Evolutionary conservation across 2,113 vertebrate genomes (phyloP), one percentile per base, ranked within the genome.

Genomic region (Myiozetetes cayanensis): DNA sequence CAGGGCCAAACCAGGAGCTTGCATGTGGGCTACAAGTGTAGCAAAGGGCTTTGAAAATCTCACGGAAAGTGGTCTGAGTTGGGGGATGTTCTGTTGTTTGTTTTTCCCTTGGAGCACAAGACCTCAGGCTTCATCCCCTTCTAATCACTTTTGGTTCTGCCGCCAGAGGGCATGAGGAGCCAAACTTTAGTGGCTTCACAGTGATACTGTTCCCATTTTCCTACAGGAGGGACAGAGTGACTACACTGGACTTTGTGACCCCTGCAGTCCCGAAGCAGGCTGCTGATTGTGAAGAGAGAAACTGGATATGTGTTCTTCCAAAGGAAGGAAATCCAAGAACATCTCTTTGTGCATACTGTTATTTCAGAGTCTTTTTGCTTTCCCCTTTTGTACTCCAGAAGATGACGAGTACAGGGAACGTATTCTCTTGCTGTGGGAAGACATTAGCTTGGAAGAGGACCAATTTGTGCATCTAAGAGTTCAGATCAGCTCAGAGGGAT

Each of bases 131-230:
- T 31, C 41, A 47, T 1, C 19, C 35, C 2, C 6, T 55, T 14
- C 9, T 6, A 31, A 25, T 6, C 17, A 1, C 17, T 55, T 37
- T 7, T 19, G 59, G 3, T 53, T 44, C 81, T 58, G n/a, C 65
- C 22, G 12, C 77, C 65, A 94, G 90, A 91, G 74, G 65, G 61
- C 74, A 78, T 4, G 28, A 87, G 43, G 67, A 87, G 25, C 59
- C 65, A 85, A 74, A 87, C 13, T 81, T 84, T 24, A 33, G 15
- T n/a, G 72, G 10, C 7, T 87, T 17, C 27, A 1, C 14, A 9
- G 21, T 0, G 1, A 21, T 47, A 33, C 2, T 0, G 0, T 30
- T 80, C 41, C 22, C 16, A 6, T 24, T 70, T 35, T 35, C 41
- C 52, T 49, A 1, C 16, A 22, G 47, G 28, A 30, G 33, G 39